A percentile compares a stretch with the other conserved stretches of the same genome.
Evolutionary conservation across 64 coral and sea anemone genomes (phyloP).

Genomic region (Montipora efflorescens): DNA sequence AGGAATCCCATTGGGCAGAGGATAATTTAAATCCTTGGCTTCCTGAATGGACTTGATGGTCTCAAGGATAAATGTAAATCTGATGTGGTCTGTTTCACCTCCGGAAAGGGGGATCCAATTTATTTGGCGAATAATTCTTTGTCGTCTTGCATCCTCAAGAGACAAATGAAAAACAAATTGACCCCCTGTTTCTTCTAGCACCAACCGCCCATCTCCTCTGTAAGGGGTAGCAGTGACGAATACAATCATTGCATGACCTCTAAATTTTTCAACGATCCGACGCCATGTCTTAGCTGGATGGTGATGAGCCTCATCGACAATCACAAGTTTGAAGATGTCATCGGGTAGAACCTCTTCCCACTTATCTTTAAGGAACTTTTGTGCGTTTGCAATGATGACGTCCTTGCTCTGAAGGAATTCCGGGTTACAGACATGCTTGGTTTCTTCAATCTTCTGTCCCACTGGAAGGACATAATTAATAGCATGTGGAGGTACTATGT

Average conservation of each 20-base stretch:
- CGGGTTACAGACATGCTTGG: neutral
- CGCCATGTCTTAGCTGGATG: slow-evolving; percentile 33
- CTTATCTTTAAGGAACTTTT: neutral
- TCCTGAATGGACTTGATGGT: neutral
- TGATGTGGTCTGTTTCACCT: neutral
- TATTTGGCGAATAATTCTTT: slow-evolving; percentile 28
- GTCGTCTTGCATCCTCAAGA: neutral
- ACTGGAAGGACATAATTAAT: neutral
- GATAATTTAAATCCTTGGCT: neutral
- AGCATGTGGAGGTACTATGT: slow-evolving; percentile 1
- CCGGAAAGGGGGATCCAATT: neutral
- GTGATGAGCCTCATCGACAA: slow-evolving; percentile 67
- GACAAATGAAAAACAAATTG: slow-evolving; percentile 11
- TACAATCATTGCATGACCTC: neutral
- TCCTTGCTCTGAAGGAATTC: neutral
- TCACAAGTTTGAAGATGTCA: slow-evolving; percentile 54
- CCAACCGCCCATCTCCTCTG: neutral
- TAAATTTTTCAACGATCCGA: slow-evolving; percentile 27
- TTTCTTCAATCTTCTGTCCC: neutral
- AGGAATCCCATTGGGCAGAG: neutral
- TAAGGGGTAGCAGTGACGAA: slow-evolving; percentile 65
- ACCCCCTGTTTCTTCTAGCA: neutral
- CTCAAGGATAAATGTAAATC: neutral
- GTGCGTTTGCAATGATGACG: slow-evolving; percentile 46
- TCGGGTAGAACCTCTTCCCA: slow-evolving; percentile 16